Percentiles rank a stretch among this genome's conserved stretches.
These are phyloP conservation scores for Ennomos quercinarius DNA, from an alignment of 2,888 invertebrate genomes.

Conservation along the genomic window DNA sequence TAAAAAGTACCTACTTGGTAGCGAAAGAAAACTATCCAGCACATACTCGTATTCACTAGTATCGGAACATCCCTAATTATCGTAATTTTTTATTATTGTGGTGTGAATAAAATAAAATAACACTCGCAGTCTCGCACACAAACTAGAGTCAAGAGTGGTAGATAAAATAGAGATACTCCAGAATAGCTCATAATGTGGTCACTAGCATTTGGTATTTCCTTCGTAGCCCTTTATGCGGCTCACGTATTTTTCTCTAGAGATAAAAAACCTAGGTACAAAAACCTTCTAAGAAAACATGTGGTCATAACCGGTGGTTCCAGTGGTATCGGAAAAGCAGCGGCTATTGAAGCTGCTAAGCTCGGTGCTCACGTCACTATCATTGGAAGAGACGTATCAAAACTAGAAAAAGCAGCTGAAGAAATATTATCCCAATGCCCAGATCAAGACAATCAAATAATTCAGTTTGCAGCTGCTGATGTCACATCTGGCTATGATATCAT, in stretches of 20 bases:
- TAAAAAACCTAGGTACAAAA: constrained; percentile 61
- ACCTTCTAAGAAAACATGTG: constrained; percentile 85
- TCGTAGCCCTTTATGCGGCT: constrained; percentile 21
- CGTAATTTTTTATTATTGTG: too few relatives aligned
- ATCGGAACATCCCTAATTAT: too few relatives aligned
- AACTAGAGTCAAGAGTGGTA: too few relatives aligned
- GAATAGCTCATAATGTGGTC: constrained; percentile 11
- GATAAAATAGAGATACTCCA: too few relatives aligned
- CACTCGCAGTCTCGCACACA: too few relatives aligned
- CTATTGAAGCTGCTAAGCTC: constrained; percentile 89
- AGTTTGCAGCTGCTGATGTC: constrained; percentile 89
- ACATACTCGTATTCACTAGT: too few relatives aligned
- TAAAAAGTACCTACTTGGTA: too few relatives aligned
- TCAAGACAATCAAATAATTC: constrained; percentile 76
- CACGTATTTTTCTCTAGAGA: constrained; percentile 39
- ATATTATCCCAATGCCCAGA: constrained; percentile 61
- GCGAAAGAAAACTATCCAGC: too few relatives aligned
- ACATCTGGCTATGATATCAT: constrained; percentile 87
- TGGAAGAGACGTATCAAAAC: constrained; percentile 91
- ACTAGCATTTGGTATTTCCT: constrained; percentile 14
- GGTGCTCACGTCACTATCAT: constrained; percentile 97
- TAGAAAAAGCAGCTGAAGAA: constrained; percentile 87
- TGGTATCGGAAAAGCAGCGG: constrained; percentile 96
- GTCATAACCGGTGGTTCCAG: constrained; percentile 97
- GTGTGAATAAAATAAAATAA: too few relatives aligned